phyloP scores from a whole-genome alignment of 1,140 invertebrate genomes.

The Papilio xuthus region DNA sequence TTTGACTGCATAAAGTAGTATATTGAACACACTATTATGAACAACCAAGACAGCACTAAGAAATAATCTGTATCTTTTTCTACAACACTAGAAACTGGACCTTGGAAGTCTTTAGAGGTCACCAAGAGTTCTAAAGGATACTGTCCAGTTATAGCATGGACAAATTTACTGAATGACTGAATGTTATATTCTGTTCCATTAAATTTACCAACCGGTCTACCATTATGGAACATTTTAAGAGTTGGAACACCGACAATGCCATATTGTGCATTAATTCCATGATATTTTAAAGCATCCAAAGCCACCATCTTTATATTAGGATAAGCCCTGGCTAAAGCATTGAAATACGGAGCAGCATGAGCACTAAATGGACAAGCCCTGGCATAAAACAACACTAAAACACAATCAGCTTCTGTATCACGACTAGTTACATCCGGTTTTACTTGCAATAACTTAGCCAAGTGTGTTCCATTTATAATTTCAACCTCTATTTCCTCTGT shows the following conservation, averaged over 20 bases:
- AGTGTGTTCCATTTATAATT: conserved; percentile 72
- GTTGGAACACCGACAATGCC: conserved; percentile 97
- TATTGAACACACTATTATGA: conserved; percentile 89
- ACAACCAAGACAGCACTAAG: conserved; percentile 91
- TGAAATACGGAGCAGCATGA: conserved; percentile 93
- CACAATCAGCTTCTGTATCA: conserved; percentile 84
- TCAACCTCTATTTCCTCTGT: conserved; percentile 69
- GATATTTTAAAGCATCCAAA: conserved; percentile 93
- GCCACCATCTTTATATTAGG: conserved; percentile 94
- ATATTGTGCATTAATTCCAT: conserved; percentile 94
- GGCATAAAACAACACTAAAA: conserved; percentile 94
- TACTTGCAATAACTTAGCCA: conserved; percentile 69
- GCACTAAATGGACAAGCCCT: conserved; percentile 95
- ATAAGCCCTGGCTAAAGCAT: conserved; percentile 92
- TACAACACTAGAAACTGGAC: conserved; percentile 88
- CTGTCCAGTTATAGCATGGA: conserved; percentile 90
- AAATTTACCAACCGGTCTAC: conserved; percentile 92
- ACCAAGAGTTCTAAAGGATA: conserved; percentile 84
- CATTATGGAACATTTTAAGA: conserved; percentile 96
- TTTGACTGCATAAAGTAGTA: conserved; percentile 91
- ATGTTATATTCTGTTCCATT: conserved; percentile 92
- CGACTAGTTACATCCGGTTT: conserved; percentile 73
- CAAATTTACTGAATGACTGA: conserved; percentile 90
- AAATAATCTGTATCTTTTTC: conserved; percentile 91
- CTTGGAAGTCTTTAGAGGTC: conserved; percentile 89